phyloP scores from a whole-genome alignment of 1,140 invertebrate species.

The Cephus cinctus region DNA sequence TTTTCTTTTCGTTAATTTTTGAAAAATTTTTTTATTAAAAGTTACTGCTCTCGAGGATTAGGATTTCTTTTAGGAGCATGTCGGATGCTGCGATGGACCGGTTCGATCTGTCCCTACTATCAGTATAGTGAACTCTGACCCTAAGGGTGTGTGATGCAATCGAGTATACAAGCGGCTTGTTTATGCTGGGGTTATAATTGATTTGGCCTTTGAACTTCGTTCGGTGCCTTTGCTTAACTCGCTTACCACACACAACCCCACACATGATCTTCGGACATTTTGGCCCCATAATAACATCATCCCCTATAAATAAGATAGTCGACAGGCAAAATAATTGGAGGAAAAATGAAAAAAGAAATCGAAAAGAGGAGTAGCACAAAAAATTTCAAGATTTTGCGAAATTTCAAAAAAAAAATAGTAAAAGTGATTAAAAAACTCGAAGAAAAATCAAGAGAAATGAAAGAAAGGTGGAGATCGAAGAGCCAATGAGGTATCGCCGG shows the following conservation, averaged over 20 bases:
- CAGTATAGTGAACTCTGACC: too few species aligned
- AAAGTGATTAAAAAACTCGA: neutral
- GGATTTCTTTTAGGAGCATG: too few species aligned
- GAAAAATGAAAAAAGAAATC: neutral
- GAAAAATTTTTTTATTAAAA: too few species aligned
- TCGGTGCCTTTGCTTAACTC: neutral
- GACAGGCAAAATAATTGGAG: neutral
- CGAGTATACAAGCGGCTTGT: slow-evolving; percentile 5
- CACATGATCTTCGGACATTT: too few species aligned
- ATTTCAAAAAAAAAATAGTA: neutral
- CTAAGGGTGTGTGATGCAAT: too few species aligned
- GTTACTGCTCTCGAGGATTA: too few species aligned
- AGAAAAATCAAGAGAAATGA: neutral
- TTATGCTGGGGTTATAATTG: slow-evolving; percentile 4
- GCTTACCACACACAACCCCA: too few species aligned
- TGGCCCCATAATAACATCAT: too few species aligned
- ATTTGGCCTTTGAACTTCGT: slow-evolving; percentile 2
- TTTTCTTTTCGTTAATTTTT: too few species aligned
- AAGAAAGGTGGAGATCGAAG: neutral
- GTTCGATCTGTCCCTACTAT: too few species aligned
- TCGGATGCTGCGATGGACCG: too few species aligned
- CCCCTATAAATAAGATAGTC: neutral
- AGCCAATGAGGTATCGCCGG: slow-evolving; percentile 1
- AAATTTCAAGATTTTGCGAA: neutral
- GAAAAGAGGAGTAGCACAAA: neutral